Evolutionary conservation across 2,888 invertebrate species (phyloP).

Genomic region (Polydesmus complanatus): DNA sequence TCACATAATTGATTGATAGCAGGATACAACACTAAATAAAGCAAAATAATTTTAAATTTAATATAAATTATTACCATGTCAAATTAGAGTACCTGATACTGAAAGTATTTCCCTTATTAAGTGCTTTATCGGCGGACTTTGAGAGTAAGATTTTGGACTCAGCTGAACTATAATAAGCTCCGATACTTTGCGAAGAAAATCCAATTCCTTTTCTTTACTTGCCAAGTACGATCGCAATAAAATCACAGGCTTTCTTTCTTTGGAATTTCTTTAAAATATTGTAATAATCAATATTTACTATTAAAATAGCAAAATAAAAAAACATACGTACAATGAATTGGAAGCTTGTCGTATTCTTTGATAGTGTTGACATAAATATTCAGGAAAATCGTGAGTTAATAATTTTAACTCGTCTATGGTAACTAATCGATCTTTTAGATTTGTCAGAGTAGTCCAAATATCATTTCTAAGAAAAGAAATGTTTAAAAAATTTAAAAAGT

Average conservation of each 20-base stretch:
- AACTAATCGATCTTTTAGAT: conserved; percentile 55
- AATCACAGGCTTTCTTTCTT: conserved; percentile 21
- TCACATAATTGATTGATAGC: conserved; percentile 70
- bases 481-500: background rate
- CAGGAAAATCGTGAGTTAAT: conserved; percentile 66
- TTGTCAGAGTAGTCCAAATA: conserved; percentile 63
- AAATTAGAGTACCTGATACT: conserved; percentile 70
- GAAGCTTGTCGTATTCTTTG: conserved; percentile 61
- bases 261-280: conserved; percentile 25
- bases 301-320: no score
- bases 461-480: conserved; percentile 40
- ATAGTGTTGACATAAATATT: conserved; percentile 67
- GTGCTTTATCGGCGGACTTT: conserved; percentile 56
- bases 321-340: conserved; percentile 10
- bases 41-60: background rate
- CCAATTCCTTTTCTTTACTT: conserved; percentile 57
- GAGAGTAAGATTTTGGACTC: conserved; percentile 64
- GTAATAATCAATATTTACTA: conserved; percentile 7
- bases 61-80: background rate
- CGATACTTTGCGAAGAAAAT: conserved; percentile 65
- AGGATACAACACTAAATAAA: conserved; percentile 68
- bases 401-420: conserved; percentile 68
- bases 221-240: conserved; percentile 47
- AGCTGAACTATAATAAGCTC: conserved; percentile 68
- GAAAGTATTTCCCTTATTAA: conserved; percentile 69